Evolutionary conservation across 2,797 vertebrate species (phyloP).

Genomic region (Micropoecilia bifurca): DNA sequence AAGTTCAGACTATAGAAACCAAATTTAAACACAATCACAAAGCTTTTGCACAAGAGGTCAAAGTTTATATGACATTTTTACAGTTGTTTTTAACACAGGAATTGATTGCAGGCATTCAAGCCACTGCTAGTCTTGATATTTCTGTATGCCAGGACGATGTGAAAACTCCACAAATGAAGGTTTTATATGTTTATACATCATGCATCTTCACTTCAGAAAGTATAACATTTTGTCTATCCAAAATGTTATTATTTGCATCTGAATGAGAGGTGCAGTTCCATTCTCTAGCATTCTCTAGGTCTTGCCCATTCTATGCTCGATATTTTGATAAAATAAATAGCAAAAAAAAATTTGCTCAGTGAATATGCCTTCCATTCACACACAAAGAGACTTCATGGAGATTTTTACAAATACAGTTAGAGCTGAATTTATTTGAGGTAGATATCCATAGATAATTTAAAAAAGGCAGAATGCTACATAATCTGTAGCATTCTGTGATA

Average conservation of each 20-base stretch:
- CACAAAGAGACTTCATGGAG: not conserved
- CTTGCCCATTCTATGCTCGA: not conserved
- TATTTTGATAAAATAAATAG: not conserved
- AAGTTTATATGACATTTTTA: too few species aligned
- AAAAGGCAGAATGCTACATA: not conserved
- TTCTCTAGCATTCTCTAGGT: not conserved
- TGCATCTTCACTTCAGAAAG: too few species aligned
- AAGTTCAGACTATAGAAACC: too few species aligned
- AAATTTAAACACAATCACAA: too few species aligned
- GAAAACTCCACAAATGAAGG: not conserved
- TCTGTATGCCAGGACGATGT: not conserved
- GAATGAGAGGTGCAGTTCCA: not conserved
- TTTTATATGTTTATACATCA: not conserved
- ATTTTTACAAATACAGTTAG: not conserved
- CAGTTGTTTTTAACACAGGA: not conserved
- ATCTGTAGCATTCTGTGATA: not conserved
- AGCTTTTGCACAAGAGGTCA: too few species aligned
- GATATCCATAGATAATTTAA: not conserved
- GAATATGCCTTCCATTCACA: not conserved
- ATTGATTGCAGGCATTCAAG: not conserved
- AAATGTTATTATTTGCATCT: not conserved
- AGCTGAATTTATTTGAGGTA: not conserved
- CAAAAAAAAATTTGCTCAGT: not conserved
- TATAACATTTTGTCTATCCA: not conserved
- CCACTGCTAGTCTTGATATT: not conserved